Percentiles rank a stretch among this genome's conserved stretches.
These are phyloP conservation scores for Pseudonaja textilis DNA, from an alignment of 2,113 vertebrate genomes.

Conservation along the genomic window DNA sequence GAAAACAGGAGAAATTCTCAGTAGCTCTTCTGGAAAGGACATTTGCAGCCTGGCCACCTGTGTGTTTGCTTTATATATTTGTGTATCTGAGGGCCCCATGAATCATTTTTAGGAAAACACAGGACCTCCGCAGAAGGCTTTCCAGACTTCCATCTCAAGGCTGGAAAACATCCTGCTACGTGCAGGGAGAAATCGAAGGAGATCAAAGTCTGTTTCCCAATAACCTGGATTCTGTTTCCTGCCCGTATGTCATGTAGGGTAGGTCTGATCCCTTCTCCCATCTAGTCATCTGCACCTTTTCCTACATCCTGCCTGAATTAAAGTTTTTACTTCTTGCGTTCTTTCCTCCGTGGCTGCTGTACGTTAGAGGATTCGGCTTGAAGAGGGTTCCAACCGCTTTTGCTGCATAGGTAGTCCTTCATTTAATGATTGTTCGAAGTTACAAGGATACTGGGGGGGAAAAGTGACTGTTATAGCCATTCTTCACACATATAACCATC, in stretches of 20 bases:
- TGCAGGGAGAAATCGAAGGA: constrained; percentile 50
- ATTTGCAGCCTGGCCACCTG: constrained; percentile 53
- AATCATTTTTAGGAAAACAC: constrained; percentile 35
- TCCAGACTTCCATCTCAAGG: constrained; percentile 54
- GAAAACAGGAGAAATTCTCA: constrained; percentile 52
- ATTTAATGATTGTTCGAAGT: too few species aligned
- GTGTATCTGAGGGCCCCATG: background rate
- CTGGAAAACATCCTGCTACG: constrained; percentile 53
- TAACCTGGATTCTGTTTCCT: constrained; percentile 43
- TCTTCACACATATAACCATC: too few species aligned
- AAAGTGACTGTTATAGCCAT: too few species aligned
- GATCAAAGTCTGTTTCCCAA: constrained; percentile 46
- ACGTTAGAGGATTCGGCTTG: too few species aligned
- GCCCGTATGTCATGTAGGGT: background rate
- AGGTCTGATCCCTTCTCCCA: background rate
- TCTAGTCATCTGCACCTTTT: background rate
- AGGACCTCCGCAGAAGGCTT: constrained; percentile 43
- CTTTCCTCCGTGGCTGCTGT: background rate
- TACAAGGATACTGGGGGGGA: too few species aligned
- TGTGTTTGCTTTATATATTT: constrained; percentile 18
- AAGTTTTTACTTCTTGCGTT: background rate
- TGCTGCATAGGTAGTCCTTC: background rate
- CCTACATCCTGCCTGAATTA: background rate
- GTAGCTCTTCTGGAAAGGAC: constrained; percentile 57
- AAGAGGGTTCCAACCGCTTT: background rate